A percentile compares a stretch with the other conserved stretches of the same genome.
Conservation (phyloP, 2,888 invertebrate species). For the Euspilapteryx auroguttella region DNA sequence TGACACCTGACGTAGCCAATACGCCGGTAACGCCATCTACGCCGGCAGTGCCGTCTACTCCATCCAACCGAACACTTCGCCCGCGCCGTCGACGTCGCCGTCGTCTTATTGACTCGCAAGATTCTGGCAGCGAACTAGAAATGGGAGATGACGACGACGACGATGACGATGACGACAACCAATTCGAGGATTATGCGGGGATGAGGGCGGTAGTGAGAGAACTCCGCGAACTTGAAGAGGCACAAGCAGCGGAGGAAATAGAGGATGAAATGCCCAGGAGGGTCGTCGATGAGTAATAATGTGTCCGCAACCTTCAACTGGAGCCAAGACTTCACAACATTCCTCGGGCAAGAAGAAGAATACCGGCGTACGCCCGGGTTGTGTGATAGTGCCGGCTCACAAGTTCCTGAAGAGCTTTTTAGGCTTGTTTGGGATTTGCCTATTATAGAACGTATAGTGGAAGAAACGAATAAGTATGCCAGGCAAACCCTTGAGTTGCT, state of each 20-base stretch:
- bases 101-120: conserved; percentile 3
- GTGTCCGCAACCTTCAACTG: conserved; percentile 1
- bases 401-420: conserved; percentile 2
- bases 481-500: conserved; percentile 1
- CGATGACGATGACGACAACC: conserved; percentile 2
- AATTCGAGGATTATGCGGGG: conserved; percentile 1
- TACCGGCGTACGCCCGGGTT: neutral
- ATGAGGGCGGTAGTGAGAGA: conserved; percentile 3
- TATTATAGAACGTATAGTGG: conserved; percentile 1
- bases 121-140: conserved; percentile 3
- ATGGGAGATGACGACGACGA: conserved; percentile 2
- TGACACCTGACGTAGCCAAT: neutral
- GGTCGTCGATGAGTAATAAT: neutral
- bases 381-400: neutral
- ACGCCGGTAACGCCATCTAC: no score
- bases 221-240: conserved; percentile 1
- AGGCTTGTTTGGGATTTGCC: conserved; percentile 3
- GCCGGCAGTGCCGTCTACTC: no score
- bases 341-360: neutral
- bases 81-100: neutral
- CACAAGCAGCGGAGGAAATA: neutral
- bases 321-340: conserved; percentile 1
- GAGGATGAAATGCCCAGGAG: neutral
- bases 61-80: neutral
- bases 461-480: conserved; percentile 4